These are phyloP conservation scores for Jaculus jaculus DNA, from an alignment of 2,113 vertebrate species.

Conservation along the genomic window DNA sequence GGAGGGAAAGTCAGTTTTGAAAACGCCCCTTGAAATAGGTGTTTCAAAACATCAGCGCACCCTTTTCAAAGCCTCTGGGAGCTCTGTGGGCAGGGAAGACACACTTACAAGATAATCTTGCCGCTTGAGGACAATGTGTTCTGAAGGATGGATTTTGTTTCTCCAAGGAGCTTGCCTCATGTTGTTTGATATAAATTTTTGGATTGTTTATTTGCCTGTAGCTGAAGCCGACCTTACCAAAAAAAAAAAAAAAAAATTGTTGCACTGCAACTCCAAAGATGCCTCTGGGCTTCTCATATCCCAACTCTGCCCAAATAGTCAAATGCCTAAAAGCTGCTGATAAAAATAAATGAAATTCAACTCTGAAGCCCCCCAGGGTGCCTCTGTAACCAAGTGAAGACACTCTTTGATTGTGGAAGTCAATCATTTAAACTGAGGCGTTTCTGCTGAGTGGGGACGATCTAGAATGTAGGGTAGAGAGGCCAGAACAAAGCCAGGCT, in stretches of 20 bases:
- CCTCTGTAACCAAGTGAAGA: not conserved
- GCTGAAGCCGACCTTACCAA: not conserved
- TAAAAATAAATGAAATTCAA: not conserved
- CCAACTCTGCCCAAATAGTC: constrained; percentile 30
- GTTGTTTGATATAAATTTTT: not conserved
- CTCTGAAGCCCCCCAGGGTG: not conserved
- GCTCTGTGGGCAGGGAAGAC: constrained; percentile 51
- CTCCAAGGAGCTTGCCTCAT: not conserved
- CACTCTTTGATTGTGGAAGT: not conserved
- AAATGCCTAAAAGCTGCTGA: not conserved
- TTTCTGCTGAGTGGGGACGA: constrained; percentile 19
- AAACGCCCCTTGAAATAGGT: constrained; percentile 60
- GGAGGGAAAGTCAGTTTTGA: constrained; percentile 54
- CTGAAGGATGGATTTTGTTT: constrained; percentile 32
- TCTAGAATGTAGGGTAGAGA: not conserved
- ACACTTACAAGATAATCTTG: constrained; percentile 59
- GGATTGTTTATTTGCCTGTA: constrained; percentile 29
- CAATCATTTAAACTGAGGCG: not conserved
- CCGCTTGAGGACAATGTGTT: constrained; percentile 31
- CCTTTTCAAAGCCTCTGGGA: constrained; percentile 41
- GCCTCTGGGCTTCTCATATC: not conserved
- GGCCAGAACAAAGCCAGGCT: not conserved
- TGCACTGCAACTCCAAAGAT: not conserved
- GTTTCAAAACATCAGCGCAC: constrained; percentile 59
- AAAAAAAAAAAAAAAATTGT: not conserved